Base-by-base conservation (phyloP, 2,113 vertebrate genomes). In the Genyomyrus donnyi region DNA sequence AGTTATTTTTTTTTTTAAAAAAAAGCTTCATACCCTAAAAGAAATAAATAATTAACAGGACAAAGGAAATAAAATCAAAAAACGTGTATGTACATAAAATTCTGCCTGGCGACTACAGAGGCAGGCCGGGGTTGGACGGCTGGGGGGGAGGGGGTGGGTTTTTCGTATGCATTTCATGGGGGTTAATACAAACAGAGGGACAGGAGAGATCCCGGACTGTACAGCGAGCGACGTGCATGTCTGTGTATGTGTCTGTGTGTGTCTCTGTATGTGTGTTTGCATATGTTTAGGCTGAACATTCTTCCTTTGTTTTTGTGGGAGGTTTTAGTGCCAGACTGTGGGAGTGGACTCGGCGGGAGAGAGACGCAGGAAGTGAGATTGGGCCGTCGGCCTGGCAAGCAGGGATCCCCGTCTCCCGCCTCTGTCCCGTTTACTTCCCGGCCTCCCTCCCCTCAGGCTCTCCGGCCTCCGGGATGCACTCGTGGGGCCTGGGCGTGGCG, bases 381-480 rank as follows among this genome's bases (percentile, higher is more conserved):
- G 50, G 31, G 11, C 17, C 35, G 6, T 15, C 35, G 89, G 45
- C 45, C 21, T 52, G 5, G n/a, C 84, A 90, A 87, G 50, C 42
- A 9, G 42, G 3, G 87, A 90, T 31, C n/a, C 50, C 48, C 13
- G 50, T 84, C 85, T 90, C 83, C 84, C 46, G 5, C 77, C 50
- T 42, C 89, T 90, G 46, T 24, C 19, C 49, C 85, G 77, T 50
- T 96, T 93, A 95, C 90, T 95, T 94, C 88, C 27, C 94, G 2
- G 90, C 90, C 84, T 91, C 91, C 48, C 74, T 83, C 15, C 80
- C 89, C 35, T 42, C 91, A 19, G 93, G 88, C 86, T 39, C 91
- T 0, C 94, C 94, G 93, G 93, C 95, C 66, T 96, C 94, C 13
- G 96, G 95, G 88, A 97, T 95, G 7, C 98, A 99, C 94, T 95